Evolutionary conservation across 2,797 vertebrate genomes (phyloP).

Genomic region (Choloepus didactylus): DNA sequence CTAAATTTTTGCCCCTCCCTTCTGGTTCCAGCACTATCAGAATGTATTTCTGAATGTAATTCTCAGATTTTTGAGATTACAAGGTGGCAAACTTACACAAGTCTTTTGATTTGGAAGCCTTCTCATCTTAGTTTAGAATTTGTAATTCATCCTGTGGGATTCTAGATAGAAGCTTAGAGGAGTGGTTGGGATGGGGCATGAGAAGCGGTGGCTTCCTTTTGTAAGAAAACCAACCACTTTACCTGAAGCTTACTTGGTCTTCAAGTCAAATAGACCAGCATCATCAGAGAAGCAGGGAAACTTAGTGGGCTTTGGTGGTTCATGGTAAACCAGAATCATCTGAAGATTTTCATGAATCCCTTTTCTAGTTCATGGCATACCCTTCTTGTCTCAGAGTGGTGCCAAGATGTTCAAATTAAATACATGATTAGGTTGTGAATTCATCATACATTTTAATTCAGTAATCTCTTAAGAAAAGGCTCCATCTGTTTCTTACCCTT

Average conservation of each 20-base stretch:
- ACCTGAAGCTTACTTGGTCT: background rate
- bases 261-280: background rate
- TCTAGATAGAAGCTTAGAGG: background rate
- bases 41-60: background rate
- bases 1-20: background rate
- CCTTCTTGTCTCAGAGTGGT: background rate
- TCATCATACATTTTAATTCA: background rate
- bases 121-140: background rate
- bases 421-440: background rate
- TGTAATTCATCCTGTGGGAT: background rate
- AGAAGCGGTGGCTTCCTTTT: background rate
- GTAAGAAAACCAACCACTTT: background rate
- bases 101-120: background rate
- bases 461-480: background rate
- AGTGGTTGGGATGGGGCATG: background rate
- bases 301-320: background rate
- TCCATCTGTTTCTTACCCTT: background rate
- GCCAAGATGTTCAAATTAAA: background rate
- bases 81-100: background rate
- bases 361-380: background rate
- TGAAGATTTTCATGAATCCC: background rate
- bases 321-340: background rate
- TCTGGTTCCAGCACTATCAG: background rate
- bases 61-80: background rate
- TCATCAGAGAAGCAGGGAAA: background rate